Conservation (phyloP, 2,888 invertebrate genomes). For the Micoletzkya japonica region DNA sequence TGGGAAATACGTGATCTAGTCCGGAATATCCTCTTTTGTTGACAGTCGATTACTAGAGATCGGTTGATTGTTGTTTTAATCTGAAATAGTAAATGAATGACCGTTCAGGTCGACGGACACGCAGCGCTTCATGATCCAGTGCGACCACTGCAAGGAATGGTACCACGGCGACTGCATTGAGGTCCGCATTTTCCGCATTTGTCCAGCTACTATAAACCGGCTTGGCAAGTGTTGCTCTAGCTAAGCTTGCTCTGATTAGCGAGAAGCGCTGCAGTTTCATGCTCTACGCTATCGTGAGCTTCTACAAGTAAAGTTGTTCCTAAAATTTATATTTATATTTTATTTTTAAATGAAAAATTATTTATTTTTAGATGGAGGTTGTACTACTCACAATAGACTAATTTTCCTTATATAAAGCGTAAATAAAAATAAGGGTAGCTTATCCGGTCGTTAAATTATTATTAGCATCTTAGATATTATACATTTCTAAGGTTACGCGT, state of each 20-base stretch:
- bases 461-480: background rate
- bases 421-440: background rate
- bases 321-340: no score
- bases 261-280: no score
- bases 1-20: no score
- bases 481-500: background rate
- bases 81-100: background rate
- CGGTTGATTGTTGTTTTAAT: no score
- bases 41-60: no score
- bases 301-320: no score
- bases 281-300: no score
- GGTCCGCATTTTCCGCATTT: constrained; percentile 1
- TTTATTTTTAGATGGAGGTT: no score
- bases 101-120: background rate
- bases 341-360: no score
- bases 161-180: constrained; percentile 20
- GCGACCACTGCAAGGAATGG: constrained; percentile 20
- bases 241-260: background rate
- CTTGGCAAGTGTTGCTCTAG: background rate
- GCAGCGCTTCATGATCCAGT: constrained; percentile 16
- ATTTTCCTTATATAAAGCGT: background rate
- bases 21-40: no score
- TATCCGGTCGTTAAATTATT: background rate
- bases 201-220: background rate
- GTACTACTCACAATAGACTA: no score